A percentile compares a stretch with the other conserved stretches of the same genome.
These are phyloP conservation scores for Sarcophaga carnaria DNA, from an alignment of 2,888 invertebrate species.

Conservation along the genomic window DNA sequence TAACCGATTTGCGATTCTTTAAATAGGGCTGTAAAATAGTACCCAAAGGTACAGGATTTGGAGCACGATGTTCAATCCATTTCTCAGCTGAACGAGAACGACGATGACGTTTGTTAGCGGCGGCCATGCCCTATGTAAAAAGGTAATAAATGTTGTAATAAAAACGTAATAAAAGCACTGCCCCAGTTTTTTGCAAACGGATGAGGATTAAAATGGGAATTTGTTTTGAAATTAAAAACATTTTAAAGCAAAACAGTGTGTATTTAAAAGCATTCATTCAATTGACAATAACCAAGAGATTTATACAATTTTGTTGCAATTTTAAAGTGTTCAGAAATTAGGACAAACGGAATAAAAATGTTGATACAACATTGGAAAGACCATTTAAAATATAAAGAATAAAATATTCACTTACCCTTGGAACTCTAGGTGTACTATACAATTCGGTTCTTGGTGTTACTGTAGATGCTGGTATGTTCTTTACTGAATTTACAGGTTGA, in stretches of 20 bases:
- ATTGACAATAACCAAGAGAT: too few relatives aligned
- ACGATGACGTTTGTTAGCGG: constrained; percentile 88
- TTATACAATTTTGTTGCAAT: too few relatives aligned
- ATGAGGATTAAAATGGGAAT: too few relatives aligned
- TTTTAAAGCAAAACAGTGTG: too few relatives aligned
- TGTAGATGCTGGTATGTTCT: constrained; percentile 70
- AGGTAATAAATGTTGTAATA: constrained; percentile 5
- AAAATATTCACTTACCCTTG: constrained; percentile 68
- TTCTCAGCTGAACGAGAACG: constrained; percentile 90
- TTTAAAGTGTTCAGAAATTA: too few relatives aligned
- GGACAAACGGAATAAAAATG: too few relatives aligned
- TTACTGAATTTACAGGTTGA: constrained; percentile 71
- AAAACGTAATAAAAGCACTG: not conserved
- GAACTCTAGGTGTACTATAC: constrained; percentile 74
- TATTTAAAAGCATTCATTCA: too few relatives aligned
- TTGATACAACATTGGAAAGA: too few relatives aligned
- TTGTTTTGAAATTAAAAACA: too few relatives aligned
- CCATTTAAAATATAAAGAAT: too few relatives aligned
- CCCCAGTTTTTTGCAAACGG: not conserved
- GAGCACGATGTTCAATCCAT: constrained; percentile 95
- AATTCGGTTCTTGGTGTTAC: constrained; percentile 75
- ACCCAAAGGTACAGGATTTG: constrained; percentile 90
- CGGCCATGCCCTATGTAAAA: constrained; percentile 84
- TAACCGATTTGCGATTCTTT: constrained; percentile 91
- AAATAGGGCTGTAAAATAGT: constrained; percentile 94